Base-by-base conservation (phyloP, 2,797 vertebrate genomes). In the Dipus sagitta region DNA sequence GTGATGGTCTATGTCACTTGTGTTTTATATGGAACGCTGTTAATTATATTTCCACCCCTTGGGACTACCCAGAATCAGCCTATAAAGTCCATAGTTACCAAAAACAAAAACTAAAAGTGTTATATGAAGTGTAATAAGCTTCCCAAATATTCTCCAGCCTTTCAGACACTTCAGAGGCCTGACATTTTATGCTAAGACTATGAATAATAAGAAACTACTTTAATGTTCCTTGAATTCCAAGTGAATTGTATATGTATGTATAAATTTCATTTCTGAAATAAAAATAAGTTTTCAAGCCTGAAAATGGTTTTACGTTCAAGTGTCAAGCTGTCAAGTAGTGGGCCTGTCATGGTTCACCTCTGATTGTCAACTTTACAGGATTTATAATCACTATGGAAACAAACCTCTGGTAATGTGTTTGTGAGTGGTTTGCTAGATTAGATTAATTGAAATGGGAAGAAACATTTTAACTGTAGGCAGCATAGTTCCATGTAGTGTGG, bases 1-100 rank as follows among this genome's bases (percentile, higher is more conserved):
- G 97, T 98, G 97, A 97, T 98, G 96, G 97, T 98, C 96, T 94
- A 92, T 34, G 68, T 97, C 98, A 96, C 92, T 97, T 96, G 79
- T 90, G 79, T 96, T 97, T 97, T 98, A 96, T 96, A 88, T 94
- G 86, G 91, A 96, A 78, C 95, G 80, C 85, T 96, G 13, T 98
- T 98, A 97, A 95, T 97, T 97, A 96, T 90, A 76, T 97, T 97
- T 97, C 74, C 93, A 62, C 90, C 72, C 94, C 96, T 94, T 91
- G 95, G 91, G 95, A 92, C 97, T 89, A 92, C 92, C 54, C 93
- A 92, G 91, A 97, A 96, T 96, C 93, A 96, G 79, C 94, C n/a
- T 97, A 94, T 96, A 98, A 98, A 98, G 97, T 96, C 88, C 97
- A 0, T 88, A 95, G 81, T 97, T 96, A 96, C 58, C 92, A 81